These are phyloP conservation scores for Amphimallon solstitiale DNA, from an alignment of 2,888 invertebrate genomes.

Conservation along the genomic window DNA sequence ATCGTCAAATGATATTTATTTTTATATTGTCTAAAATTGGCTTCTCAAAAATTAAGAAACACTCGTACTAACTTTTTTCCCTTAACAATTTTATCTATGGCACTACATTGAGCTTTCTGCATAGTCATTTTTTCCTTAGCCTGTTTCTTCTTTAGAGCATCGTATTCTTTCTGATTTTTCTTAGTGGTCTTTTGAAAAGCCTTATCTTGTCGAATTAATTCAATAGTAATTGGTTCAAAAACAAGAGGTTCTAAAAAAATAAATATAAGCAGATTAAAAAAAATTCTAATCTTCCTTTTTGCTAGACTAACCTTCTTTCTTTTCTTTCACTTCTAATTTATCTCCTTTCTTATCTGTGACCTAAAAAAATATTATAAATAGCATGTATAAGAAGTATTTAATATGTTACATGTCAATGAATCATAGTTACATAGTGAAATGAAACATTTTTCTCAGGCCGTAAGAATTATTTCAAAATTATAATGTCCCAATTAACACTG, in stretches of 20 bases:
- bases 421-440: too few relatives aligned
- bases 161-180: conserved; percentile 96
- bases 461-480: too few relatives aligned
- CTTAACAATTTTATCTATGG: conserved; percentile 93
- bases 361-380: conserved; percentile 37
- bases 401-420: too few relatives aligned
- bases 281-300: too few relatives aligned
- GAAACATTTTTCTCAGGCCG: too few relatives aligned
- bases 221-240: conserved; percentile 91
- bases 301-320: conserved; percentile 71
- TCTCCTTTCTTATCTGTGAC: conserved; percentile 64
- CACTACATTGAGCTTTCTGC: conserved; percentile 90
- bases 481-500: too few relatives aligned
- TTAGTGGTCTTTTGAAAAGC: conserved; percentile 91
- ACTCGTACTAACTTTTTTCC: conserved; percentile 97
- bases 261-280: not conserved
- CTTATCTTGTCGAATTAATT: conserved; percentile 87
- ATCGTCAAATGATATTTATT: too few relatives aligned
- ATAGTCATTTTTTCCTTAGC: conserved; percentile 90
- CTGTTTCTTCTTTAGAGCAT: conserved; percentile 90
- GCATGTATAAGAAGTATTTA: not conserved
- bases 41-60: too few relatives aligned
- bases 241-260: conserved; percentile 72
- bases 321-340: conserved; percentile 73
- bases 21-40: too few relatives aligned